Base-by-base conservation (phyloP, 2,888 invertebrate species). In the Cryptocheilus praepositus region DNA sequence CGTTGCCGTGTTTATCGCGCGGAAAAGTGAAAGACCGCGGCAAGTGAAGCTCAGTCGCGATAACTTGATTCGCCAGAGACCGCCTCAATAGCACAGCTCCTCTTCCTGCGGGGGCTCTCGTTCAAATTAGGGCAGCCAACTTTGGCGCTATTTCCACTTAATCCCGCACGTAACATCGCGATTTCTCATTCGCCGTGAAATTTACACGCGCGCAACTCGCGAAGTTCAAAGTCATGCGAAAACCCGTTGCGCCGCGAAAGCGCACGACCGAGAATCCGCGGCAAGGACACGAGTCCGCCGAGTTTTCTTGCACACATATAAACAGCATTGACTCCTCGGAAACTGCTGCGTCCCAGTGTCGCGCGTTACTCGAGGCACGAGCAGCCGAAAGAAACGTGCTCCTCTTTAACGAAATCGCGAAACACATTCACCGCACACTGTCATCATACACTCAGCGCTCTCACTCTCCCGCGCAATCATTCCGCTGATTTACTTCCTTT, bases 91-190 rank as follows among this genome's bases (percentile, higher is more conserved):
- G 19, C n/a, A n/a, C n/a, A 36, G 36, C 28, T 57, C 16, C 3
- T 44, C 22, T 21, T 36, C 45, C 16, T 4, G 25, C 25, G 16
- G 36, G 21, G 66, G 66, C 57, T 66, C 36, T 61, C n/a, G 13
- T 19, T 18, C 49, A 61, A 58, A 28, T n/a, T 69, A 61, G 65
- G 51, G 18, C 54, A 13, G 49, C 61, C 25, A 16, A 46, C 61
- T 54, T 65, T 16, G 21, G 16, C 55, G 56, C 22, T 46, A 60
- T 21, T 51, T 28, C 51, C 43, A 5, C 11, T 16, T 16, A 51
- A 18, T 13, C 19, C 19, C 36, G 52, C 16, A 18, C 49, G 49
- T 49, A 49, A 16, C 49, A 36, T 36, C 11, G 11, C 36, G 36
- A 36, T 36, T 7, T 36, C 36, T 36, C 36, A 36, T 7, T 11